These are phyloP conservation scores for Branchinecta lynchi DNA, from an alignment of 1,140 invertebrate genomes.

Conservation along the genomic window DNA sequence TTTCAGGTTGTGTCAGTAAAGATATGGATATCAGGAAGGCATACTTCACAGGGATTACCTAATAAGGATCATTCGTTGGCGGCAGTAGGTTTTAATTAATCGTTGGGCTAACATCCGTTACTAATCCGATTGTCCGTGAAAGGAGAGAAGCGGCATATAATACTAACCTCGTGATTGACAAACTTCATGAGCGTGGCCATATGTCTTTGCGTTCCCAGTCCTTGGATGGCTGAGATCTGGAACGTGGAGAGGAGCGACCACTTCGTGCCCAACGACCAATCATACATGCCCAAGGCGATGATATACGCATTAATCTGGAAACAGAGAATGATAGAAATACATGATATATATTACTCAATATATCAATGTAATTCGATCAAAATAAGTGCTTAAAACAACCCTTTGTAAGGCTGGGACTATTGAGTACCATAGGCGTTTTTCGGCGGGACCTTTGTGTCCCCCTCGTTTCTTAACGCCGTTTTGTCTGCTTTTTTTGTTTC, in stretches of 20 bases:
- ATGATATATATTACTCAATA: background rate
- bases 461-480: background rate
- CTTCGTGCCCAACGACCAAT: conserved; percentile 49
- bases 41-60: no score
- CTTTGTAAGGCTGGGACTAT: background rate
- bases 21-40: no score
- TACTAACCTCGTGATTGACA: conserved; percentile 37
- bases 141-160: no score
- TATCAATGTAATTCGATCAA: background rate
- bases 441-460: background rate
- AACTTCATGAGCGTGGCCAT: conserved; percentile 40
- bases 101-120: no score
- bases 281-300: conserved; percentile 46
- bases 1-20: no score
- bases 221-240: conserved; percentile 38
- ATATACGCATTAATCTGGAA: conserved; percentile 26
- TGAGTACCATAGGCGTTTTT: background rate
- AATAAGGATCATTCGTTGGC: conserved; percentile 16
- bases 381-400: background rate
- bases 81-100: no score
- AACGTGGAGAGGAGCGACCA: conserved; percentile 41
- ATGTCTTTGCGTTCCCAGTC: conserved; percentile 42
- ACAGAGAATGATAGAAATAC: background rate
- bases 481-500: background rate
- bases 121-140: no score